Conservation (phyloP, 2,113 vertebrate species). For the Otolemur garnettii region DNA sequence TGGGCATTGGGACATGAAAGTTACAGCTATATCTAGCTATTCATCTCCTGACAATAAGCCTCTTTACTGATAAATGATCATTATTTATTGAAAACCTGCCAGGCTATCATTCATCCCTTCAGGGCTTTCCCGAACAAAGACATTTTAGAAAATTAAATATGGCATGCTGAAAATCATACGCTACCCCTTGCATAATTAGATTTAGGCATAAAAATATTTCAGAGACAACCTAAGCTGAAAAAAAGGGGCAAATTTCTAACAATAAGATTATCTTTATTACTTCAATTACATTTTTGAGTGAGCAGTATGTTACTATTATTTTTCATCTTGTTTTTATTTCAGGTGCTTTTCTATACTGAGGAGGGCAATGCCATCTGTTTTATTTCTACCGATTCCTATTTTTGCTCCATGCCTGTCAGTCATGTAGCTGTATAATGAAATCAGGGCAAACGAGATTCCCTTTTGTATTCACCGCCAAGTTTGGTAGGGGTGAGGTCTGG, state of each 20-base stretch:
- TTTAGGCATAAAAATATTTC: slow-evolving; percentile 41
- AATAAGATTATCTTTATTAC: not conserved
- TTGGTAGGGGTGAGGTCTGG: not conserved
- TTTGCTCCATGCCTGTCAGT: not conserved
- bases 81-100: slow-evolving; percentile 67
- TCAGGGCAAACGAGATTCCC: not conserved
- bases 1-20: slow-evolving; percentile 66
- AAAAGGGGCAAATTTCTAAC: not conserved
- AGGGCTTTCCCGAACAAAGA: slow-evolving; percentile 15
- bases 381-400: not conserved
- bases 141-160: slow-evolving; percentile 61
- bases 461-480: not conserved
- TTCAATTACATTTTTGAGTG: not conserved
- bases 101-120: slow-evolving; percentile 56
- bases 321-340: slow-evolving; percentile 33
- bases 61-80: slow-evolving; percentile 52
- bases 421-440: not conserved
- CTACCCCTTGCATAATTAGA: slow-evolving; percentile 9
- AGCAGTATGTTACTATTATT: not conserved
- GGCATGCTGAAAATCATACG: slow-evolving; percentile 48
- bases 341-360: slow-evolving; percentile 10
- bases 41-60: slow-evolving; percentile 61
- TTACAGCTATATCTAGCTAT: not conserved
- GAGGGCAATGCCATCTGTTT: not conserved
- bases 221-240: not conserved